Evolutionary conservation across 2,888 invertebrate species (phyloP), one percentile per base, ranked within the genome.

Genomic region (Athalia rosae): DNA sequence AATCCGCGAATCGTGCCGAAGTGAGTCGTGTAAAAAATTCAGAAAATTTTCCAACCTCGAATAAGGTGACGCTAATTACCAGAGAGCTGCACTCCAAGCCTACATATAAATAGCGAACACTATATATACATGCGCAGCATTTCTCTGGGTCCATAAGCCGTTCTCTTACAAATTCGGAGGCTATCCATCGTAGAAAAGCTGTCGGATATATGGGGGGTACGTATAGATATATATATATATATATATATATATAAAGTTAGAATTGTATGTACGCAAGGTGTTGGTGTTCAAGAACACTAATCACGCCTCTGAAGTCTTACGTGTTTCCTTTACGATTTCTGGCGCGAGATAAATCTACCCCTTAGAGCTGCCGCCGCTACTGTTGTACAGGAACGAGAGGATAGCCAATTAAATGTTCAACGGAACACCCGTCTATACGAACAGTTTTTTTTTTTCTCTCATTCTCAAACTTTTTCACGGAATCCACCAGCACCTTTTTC

Each of bases 381-480:
- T 4, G n/a, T 4, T 11, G n/a, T 8, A 4, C 8, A 53, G 53
- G 53, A 11, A 50, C 48, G 45, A 71, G n/a, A 47, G 47, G 56
- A 8, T 43, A 71, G 71, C 71, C 71, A 71, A 58, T 71, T 71
- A 71, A 56, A 71, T 71, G 45, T 58, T 9, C 43, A 71, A 71
- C 41, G 45, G 9, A 43, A 71, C 43, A 58, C n/a, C 43, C 13
- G 56, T 58, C 28, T 28, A 2, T 28, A 28, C 1, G 43, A 53
- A 50, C 15, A 28, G 67, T 50, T 50, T 9, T 41, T 45, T 63
- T 1, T n/a, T 13, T 4, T n/a, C 63, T n/a, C 50, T 50, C 28
- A 28, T 28, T 50, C 50, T 50, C 50, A 8, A 15, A 59, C 15
- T 59, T 13, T 59, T 15, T 11, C 13, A 53, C 11, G 11, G 7